phyloP scores from a whole-genome alignment of 2,888 invertebrate genomes.

The Parnassius glacialis region DNA sequence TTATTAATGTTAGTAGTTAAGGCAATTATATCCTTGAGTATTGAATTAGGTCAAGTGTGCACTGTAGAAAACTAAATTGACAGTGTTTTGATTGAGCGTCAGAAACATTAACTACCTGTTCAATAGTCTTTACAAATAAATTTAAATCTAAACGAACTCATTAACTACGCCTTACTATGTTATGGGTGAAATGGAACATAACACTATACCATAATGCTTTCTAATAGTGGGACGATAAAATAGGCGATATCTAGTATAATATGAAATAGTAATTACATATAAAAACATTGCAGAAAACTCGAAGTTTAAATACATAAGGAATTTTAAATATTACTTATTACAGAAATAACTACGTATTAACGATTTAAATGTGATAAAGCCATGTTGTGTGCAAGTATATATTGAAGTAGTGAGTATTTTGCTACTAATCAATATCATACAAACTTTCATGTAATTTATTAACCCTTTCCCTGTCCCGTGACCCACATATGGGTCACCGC shows the following conservation, averaged over 20 bases:
- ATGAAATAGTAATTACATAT: not conserved
- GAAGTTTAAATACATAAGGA: slow-evolving; percentile 8
- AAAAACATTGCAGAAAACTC: slow-evolving; percentile 7
- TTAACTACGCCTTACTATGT: slow-evolving; percentile 6
- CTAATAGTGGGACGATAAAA: slow-evolving; percentile 1
- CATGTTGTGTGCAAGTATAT: slow-evolving; percentile 21
- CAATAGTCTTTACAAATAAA: not conserved
- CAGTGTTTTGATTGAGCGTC: slow-evolving; percentile 5
- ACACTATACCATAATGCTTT: not conserved
- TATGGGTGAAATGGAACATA: slow-evolving; percentile 12
- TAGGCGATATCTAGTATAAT: not conserved
- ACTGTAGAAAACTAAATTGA: too few species aligned
- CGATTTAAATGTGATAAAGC: slow-evolving; percentile 23
- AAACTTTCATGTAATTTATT: not conserved
- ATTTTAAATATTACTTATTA: slow-evolving; percentile 17
- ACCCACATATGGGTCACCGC: too few species aligned
- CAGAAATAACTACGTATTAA: slow-evolving; percentile 10
- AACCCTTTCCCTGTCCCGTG: too few species aligned
- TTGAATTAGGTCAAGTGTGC: not conserved
- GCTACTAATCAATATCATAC: slow-evolving; percentile 24
- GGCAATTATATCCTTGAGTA: too few species aligned
- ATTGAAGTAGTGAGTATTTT: slow-evolving; percentile 16
- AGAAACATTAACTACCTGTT: slow-evolving; percentile 1
- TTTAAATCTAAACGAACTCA: slow-evolving; percentile 21
- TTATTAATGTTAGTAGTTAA: too few species aligned